phyloP scores from a whole-genome alignment of 2,888 invertebrate species.

The Maniola hyperantus region DNA sequence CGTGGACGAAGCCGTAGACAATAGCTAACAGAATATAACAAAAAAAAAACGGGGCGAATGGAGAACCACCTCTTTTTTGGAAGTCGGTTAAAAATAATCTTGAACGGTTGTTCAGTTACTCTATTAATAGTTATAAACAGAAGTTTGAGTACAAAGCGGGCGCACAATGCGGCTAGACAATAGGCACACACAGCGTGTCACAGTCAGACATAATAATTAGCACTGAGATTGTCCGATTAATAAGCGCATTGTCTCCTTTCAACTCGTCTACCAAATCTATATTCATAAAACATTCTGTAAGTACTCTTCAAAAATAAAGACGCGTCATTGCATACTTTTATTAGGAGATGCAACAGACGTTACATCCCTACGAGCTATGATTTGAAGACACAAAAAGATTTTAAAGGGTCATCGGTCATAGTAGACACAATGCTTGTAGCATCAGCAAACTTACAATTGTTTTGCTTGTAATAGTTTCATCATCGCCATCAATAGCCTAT shows the following conservation, averaged over 20 bases:
- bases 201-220: slow-evolving; percentile 79
- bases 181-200: slow-evolving; percentile 69
- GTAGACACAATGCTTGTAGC: no score
- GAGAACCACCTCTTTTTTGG: no score
- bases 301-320: neutral
- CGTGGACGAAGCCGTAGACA: no score
- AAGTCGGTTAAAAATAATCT: no score
- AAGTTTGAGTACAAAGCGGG: slow-evolving; percentile 55
- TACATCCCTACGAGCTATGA: no score
- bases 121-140: slow-evolving; percentile 36
- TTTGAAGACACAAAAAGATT: no score
- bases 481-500: no score
- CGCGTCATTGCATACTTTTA: neutral
- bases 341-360: no score
- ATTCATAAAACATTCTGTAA: neutral
- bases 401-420: no score
- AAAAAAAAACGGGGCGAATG: no score
- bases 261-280: neutral
- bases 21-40: neutral
- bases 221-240: slow-evolving; percentile 55
- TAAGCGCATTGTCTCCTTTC: slow-evolving; percentile 66
- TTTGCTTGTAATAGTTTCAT: no score
- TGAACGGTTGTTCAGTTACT: slow-evolving; percentile 29
- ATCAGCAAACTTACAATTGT: no score
- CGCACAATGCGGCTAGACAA: slow-evolving; percentile 67